Evolutionary conservation across 2,113 vertebrate genomes (phyloP), one percentile per base, ranked within the genome.

Genomic region (Heterotilapia buettikoferi): DNA sequence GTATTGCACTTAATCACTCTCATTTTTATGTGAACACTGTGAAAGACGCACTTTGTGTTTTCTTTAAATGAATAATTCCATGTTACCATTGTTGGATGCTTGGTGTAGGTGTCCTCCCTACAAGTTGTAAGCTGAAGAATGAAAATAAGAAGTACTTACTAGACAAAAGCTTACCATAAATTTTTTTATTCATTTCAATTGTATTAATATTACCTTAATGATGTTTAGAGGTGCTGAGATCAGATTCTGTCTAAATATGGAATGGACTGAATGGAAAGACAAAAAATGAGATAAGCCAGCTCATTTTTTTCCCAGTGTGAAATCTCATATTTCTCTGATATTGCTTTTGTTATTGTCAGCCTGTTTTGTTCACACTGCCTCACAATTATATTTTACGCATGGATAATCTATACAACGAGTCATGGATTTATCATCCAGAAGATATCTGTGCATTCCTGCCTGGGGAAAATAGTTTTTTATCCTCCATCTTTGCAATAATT

Each of bases 151-250:
- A 68, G 9, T 63, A 63, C 59, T 82, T 53, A 86, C 86, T 90
- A 88, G 86, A 85, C 2, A 52, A 73, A 31, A 24, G 14, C 9
- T 1, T 6, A 3, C 19, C 43, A 61, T 80, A 18, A 45, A 10
- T 84, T 11, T 24, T 33, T 31, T 80, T 56, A 71, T 86, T 86
- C 6, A 53, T 54, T 85, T 82, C 16, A 80, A 3, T 86, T 38
- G 33, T 61, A 80, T 90, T 84, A 90, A 92, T 93, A 78, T 59
- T 40, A 92, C 84, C 59, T 86, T 92, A 92, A 92, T 92, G 89
- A 89, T 59, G 79, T 92, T 87, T 59, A 45, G 31, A 9, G 47
- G 21, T 21, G 66, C 11, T 24, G 24, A 78, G 43, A 81, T 93
- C 82, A 12, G 59, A 68, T 47, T 80, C 31, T 13, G n/a, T 89